Conservation (phyloP, 2,113 vertebrate species). For the Neolamprologus sp. region DNA sequence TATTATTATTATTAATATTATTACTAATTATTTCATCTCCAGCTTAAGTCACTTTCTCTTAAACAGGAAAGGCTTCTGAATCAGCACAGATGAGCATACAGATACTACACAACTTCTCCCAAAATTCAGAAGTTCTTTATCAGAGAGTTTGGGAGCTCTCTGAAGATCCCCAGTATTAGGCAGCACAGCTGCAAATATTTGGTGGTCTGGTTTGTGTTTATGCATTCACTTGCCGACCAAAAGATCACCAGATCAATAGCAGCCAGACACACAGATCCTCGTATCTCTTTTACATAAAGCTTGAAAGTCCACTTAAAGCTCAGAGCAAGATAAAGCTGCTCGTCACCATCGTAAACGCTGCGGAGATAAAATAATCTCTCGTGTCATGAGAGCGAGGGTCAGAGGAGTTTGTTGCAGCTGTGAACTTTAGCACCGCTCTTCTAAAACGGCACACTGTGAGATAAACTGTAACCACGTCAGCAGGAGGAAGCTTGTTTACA, state of each 20-base stretch:
- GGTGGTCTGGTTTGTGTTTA: rapidly evolving
- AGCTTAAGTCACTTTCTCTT: neutral
- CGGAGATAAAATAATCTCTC: rapidly evolving
- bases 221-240: neutral
- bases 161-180: neutral
- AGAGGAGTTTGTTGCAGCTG: neutral
- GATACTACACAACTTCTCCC: rapidly evolving
- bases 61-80: neutral
- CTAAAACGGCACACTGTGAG: rapidly evolving
- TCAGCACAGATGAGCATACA: neutral
- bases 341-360: rapidly evolving
- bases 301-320: neutral
- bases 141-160: neutral
- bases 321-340: neutral
- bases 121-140: neutral
- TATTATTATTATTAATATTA: neutral
- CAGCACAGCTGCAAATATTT: rapidly evolving
- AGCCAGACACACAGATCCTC: neutral
- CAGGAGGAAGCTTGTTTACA: neutral
- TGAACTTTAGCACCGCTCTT: neutral
- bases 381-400: neutral
- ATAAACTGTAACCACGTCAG: neutral
- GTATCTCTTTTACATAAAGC: neutral
- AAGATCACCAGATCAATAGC: neutral
- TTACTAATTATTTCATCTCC: neutral